These are phyloP conservation scores for Pheosia gnoma DNA, from an alignment of 2,888 invertebrate genomes.

Conservation along the genomic window DNA sequence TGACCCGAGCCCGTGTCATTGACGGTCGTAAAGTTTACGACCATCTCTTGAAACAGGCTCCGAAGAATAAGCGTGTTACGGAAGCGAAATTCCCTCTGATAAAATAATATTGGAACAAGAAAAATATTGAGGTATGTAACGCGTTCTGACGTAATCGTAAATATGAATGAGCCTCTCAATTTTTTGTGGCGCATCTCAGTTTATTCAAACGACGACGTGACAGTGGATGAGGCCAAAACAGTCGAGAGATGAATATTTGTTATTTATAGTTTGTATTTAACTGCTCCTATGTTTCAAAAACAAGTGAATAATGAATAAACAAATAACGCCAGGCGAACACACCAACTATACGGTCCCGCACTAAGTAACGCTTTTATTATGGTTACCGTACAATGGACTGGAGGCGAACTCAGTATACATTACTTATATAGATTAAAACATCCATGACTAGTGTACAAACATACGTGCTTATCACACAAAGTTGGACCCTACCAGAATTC, in stretches of 20 bases:
- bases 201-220: constrained; percentile 21
- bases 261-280: not conserved
- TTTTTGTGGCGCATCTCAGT: constrained; percentile 44
- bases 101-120: constrained; percentile 55
- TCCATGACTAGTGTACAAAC: no score
- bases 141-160: constrained; percentile 49
- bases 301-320: no score
- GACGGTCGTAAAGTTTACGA: constrained; percentile 62
- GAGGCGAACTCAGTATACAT: no score
- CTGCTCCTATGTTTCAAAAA: no score
- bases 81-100: constrained; percentile 37
- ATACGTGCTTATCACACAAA: no score
- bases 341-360: no score
- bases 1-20: constrained; percentile 52
- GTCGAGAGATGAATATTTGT: constrained; percentile 6
- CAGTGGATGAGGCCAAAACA: constrained; percentile 3
- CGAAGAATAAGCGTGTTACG: constrained; percentile 46
- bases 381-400: no score
- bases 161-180: constrained; percentile 47
- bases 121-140: constrained; percentile 52
- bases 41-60: constrained; percentile 43
- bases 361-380: no score
- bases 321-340: no score
- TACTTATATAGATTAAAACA: no score
- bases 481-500: no score